Evolutionary conservation across 2,797 vertebrate species (phyloP).

Genomic region (Acrocephalus scirpaceus): DNA sequence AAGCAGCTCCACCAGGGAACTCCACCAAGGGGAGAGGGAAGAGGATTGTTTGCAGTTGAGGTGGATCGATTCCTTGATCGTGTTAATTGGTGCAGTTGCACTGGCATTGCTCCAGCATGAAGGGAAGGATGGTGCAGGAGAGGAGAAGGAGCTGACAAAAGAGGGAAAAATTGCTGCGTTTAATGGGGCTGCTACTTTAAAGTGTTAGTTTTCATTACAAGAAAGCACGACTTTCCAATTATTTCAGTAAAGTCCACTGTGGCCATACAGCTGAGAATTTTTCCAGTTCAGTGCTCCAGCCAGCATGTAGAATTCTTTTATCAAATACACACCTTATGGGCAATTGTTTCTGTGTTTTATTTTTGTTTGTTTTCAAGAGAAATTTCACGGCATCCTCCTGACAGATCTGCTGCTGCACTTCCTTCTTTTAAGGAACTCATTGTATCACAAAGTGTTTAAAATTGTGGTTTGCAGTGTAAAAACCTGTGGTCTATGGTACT

Average conservation of each 20-base stretch:
- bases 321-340: not conserved
- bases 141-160: not conserved
- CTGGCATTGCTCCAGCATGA: not conserved
- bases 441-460: not conserved
- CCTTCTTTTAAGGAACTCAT: not conserved
- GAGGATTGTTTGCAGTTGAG: not conserved
- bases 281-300: not conserved
- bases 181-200: not conserved
- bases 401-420: not conserved
- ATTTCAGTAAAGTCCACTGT: not conserved
- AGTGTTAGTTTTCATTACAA: not conserved
- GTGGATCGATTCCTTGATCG: not conserved
- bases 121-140: not conserved
- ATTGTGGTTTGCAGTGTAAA: not conserved
- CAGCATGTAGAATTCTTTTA: not conserved
- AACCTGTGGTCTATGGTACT: not conserved
- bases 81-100: not conserved
- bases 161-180: not conserved
- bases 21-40: not conserved
- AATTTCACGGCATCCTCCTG: not conserved
- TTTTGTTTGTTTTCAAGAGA: not conserved
- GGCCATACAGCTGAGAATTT: not conserved
- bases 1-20: not conserved
- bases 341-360: not conserved
- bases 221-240: not conserved